Conservation (phyloP, 2,888 invertebrate genomes). For the Brenthis ino region DNA sequence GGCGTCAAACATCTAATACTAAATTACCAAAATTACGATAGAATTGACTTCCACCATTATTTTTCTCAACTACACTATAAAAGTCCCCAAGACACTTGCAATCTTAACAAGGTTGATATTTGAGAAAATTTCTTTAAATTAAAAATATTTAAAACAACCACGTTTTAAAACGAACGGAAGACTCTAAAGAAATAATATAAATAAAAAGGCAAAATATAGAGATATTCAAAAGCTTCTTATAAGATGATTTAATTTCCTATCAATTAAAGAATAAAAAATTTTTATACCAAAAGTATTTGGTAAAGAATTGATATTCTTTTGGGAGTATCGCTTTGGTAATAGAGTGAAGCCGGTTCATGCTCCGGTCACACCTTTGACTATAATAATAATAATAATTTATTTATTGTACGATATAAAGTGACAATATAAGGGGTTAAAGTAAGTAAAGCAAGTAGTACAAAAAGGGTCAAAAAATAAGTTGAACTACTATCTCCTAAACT, state of each 20-base stretch:
- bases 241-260: not conserved
- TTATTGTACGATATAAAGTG: too few relatives aligned
- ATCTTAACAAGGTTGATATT: too few relatives aligned
- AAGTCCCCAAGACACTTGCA: not conserved
- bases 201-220: not conserved
- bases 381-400: too few relatives aligned
- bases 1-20: conserved; percentile 30
- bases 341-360: too few relatives aligned
- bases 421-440: too few relatives aligned
- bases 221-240: not conserved
- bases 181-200: not conserved
- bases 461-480: too few relatives aligned
- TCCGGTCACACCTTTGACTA: too few relatives aligned
- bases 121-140: not conserved
- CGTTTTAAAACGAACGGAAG: not conserved
- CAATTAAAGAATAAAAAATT: not conserved
- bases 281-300: not conserved
- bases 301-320: too few relatives aligned
- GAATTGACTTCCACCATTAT: conserved; percentile 8
- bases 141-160: not conserved
- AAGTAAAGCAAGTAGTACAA: too few relatives aligned
- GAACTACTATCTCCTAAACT: too few relatives aligned
- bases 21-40: conserved; percentile 47
- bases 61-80: not conserved
- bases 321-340: too few relatives aligned